Conservation (phyloP, 53 echinoderm and acorn worm genomes). For the Echinometra lucunter region DNA sequence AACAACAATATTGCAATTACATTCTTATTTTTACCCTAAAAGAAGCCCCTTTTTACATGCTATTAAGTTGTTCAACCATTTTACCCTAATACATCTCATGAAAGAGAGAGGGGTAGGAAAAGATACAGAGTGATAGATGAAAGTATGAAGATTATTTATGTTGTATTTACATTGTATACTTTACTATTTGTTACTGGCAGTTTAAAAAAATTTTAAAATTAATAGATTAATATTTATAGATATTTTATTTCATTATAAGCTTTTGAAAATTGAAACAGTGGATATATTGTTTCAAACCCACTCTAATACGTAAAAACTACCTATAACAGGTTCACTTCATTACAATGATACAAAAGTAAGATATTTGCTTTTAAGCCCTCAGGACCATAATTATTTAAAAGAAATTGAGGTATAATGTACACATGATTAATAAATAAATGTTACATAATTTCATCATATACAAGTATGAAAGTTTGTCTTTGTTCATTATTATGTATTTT, state of each 20-base stretch:
- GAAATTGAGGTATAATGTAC: too few species aligned
- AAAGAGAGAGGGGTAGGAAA: not conserved
- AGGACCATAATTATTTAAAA: too few species aligned
- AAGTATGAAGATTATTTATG: not conserved
- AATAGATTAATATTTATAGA: not conserved
- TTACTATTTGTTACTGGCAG: not conserved
- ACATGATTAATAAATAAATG: too few species aligned
- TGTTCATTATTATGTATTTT: too few species aligned
- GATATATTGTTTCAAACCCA: not conserved
- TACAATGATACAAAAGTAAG: too few species aligned
- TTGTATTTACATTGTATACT: not conserved
- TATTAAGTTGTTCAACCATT: slow-evolving; percentile 1
- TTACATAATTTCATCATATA: too few species aligned
- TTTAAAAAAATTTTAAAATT: not conserved
- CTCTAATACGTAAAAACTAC: too few species aligned
- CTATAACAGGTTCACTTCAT: too few species aligned
- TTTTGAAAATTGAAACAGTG: not conserved
- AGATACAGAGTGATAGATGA: not conserved
- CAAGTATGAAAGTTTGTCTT: too few species aligned
- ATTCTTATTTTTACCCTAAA: not conserved
- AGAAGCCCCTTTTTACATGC: slow-evolving; percentile 29
- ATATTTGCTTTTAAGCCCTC: too few species aligned
- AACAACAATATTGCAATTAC: slow-evolving; percentile 32
- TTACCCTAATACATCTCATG: slow-evolving; percentile 33
- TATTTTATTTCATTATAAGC: not conserved